phyloP scores from a whole-genome alignment of 2,113 vertebrate species.

The Albula glossodonta region DNA sequence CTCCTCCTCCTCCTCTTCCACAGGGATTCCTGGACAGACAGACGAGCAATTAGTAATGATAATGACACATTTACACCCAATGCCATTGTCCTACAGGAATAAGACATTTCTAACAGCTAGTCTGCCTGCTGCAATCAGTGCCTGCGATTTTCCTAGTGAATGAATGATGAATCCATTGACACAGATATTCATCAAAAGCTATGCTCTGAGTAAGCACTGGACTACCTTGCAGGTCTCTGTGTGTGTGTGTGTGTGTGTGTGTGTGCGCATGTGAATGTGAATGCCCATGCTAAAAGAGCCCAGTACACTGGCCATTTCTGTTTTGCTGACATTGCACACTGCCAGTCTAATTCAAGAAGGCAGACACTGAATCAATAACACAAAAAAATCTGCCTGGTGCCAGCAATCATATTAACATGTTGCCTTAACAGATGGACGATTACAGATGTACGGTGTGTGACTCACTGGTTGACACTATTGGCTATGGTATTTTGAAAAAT shows the following conservation, averaged over 20 bases:
- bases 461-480: too few relatives aligned
- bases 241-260: too few relatives aligned
- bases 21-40: conserved; percentile 79
- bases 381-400: background rate
- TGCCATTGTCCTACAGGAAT: background rate
- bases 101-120: background rate
- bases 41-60: background rate
- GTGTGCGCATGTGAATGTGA: too few relatives aligned
- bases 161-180: too few relatives aligned
- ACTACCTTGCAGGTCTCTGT: too few relatives aligned
- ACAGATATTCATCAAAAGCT: too few relatives aligned
- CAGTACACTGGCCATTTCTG: background rate
- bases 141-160: too few relatives aligned
- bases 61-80: background rate
- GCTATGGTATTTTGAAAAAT: background rate
- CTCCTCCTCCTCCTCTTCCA: conserved; percentile 86
- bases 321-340: background rate
- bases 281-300: too few relatives aligned
- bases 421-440: too few relatives aligned
- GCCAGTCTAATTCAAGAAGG: background rate
- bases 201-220: too few relatives aligned
- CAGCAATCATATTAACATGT: background rate
- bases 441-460: too few relatives aligned
- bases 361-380: background rate
- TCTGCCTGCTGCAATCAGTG: too few relatives aligned